Evolutionary conservation across 2,797 vertebrate species (phyloP).

Genomic region (Adelosebastes latens): DNA sequence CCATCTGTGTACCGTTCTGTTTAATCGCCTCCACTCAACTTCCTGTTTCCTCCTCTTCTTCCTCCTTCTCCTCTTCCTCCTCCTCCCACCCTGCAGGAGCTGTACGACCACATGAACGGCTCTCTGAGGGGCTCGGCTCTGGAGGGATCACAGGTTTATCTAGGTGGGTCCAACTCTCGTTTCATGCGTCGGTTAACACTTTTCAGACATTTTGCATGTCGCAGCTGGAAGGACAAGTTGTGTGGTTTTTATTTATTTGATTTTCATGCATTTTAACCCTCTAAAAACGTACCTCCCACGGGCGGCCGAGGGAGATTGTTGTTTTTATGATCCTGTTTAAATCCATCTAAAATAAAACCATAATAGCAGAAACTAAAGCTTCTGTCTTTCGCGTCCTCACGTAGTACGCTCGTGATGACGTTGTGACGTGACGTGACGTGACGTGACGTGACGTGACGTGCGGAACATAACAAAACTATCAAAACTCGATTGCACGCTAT

Average conservation of each 20-base stretch:
- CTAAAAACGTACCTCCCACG: too few relatives aligned
- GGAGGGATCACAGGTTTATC: constrained; percentile 94
- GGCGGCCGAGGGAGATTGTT: too few relatives aligned
- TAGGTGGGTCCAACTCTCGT: constrained; percentile 80
- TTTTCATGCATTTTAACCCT: not conserved
- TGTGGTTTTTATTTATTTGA: not conserved
- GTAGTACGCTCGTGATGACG: too few relatives aligned
- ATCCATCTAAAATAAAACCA: too few relatives aligned
- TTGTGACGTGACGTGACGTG: too few relatives aligned
- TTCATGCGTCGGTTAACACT: not conserved
- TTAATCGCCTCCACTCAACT: not conserved
- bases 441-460: too few relatives aligned
- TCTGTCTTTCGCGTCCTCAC: fast-evolving
- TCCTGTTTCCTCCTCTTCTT: not conserved
- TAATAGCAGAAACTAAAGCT: too few relatives aligned
- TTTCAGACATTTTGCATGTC: not conserved
- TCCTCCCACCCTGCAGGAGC: constrained; percentile 84
- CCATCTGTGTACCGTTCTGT: fast-evolving
- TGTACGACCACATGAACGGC: constrained; percentile 98
- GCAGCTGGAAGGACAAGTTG: not conserved
- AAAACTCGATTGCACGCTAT: too few relatives aligned
- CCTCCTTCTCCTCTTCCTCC: constrained; percentile 5
- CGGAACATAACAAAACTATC: too few relatives aligned
- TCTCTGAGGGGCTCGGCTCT: constrained; percentile 87
- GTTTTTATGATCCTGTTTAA: too few relatives aligned